These are phyloP conservation scores for Antheraea assamensis DNA, from an alignment of 2,888 invertebrate genomes.

Conservation along the genomic window DNA sequence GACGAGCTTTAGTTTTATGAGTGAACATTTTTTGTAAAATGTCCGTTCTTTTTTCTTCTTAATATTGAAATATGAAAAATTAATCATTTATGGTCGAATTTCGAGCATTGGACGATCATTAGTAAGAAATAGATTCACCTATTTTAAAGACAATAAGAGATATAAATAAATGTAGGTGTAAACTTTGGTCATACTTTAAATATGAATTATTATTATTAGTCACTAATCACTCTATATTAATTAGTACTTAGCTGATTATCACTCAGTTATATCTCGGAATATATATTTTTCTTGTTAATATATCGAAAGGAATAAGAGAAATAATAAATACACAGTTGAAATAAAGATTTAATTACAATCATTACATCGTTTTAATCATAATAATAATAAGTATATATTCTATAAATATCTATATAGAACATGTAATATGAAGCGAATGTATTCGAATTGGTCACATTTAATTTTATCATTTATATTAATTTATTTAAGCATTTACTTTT, in stretches of 20 bases:
- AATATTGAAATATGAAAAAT: no score
- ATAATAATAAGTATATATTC: slow-evolving; percentile 78
- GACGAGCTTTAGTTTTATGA: no score
- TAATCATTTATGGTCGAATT: no score
- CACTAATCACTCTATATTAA: not conserved
- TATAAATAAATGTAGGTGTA: not conserved
- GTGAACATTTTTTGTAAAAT: no score
- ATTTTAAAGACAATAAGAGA: no score
- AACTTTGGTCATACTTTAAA: no score
- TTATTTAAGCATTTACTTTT: slow-evolving; percentile 42
- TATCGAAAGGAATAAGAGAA: slow-evolving; percentile 28
- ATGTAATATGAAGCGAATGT: slow-evolving; percentile 81
- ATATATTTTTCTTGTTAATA: not conserved
- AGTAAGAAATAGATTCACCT: no score
- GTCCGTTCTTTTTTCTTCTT: no score
- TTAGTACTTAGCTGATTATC: not conserved
- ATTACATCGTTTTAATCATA: slow-evolving; percentile 80
- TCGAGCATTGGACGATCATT: no score
- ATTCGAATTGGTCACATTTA: slow-evolving; percentile 80
- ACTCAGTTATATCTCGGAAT: not conserved
- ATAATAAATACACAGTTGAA: slow-evolving; percentile 67
- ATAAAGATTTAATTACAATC: slow-evolving; percentile 82
- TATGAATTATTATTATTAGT: not conserved
- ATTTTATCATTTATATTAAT: slow-evolving; percentile 32
- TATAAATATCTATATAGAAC: slow-evolving; percentile 81